phyloP scores from a whole-genome alignment of 2,797 vertebrate species.

The Danio albolineatus region DNA sequence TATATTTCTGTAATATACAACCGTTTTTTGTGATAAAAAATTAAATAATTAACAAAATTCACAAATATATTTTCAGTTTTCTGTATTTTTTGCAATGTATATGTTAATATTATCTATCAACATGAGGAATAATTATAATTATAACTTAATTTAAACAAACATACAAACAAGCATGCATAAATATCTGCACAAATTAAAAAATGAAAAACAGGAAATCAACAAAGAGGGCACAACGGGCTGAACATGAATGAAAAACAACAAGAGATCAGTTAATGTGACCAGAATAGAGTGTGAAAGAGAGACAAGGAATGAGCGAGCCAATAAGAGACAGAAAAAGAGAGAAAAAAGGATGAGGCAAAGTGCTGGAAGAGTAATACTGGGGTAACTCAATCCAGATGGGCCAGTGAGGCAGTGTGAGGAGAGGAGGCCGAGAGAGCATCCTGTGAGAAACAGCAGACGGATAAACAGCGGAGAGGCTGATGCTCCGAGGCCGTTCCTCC shows the following conservation, averaged over 20 bases:
- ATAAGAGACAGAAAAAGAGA: conserved; percentile 14
- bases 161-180: too few relatives aligned
- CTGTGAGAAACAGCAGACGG: conserved; percentile 56
- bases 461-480: conserved; percentile 43
- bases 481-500: conserved; percentile 47
- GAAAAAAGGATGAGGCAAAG: conserved; percentile 12
- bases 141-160: too few relatives aligned
- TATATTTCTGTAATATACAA: too few relatives aligned
- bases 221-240: conserved; percentile 10
- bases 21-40: too few relatives aligned
- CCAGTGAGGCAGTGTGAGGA: conserved; percentile 27
- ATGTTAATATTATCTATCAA: too few relatives aligned
- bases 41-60: too few relatives aligned
- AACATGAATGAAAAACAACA: background rate
- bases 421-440: conserved; percentile 18
- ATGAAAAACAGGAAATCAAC: conserved; percentile 9
- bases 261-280: conserved; percentile 6
- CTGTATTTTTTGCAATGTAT: too few relatives aligned
- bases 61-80: too few relatives aligned
- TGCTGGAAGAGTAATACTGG: conserved; percentile 23
- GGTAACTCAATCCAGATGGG: conserved; percentile 53
- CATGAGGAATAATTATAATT: too few relatives aligned
- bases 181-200: conserved; percentile 20
- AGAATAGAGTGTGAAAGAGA: conserved; percentile 27
- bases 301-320: conserved; percentile 8